Base-by-base conservation (phyloP, 2,888 invertebrate genomes). In the Patella pellucida region DNA sequence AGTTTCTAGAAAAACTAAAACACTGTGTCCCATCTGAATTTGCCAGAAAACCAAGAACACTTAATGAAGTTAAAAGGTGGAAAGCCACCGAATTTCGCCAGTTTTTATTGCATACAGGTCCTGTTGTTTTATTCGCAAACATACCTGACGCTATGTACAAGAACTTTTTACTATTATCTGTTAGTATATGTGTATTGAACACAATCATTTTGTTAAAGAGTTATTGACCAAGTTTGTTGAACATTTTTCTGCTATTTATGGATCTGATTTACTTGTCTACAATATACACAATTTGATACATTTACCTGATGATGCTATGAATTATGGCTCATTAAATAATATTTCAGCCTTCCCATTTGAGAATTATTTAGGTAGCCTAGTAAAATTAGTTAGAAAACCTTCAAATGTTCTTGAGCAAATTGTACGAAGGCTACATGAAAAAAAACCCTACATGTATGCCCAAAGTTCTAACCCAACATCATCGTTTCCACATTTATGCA, bases 71-170 rank as follows among this genome's bases (percentile, higher is more conserved):
- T 1, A 23, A 71, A 11, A 52, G 54, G 23, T 71, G 71, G 71
- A 71, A 71, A 52, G 71, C 71, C 19, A 52, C 71, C 4, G 71
- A 71, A 52, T 71, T 71, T n/a, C 71, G 71, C n/a, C n/a, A n/a
- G n/a, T n/a, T n/a, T n/a, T n/a, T n/a, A n/a, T n/a, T n/a, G n/a
- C n/a, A n/a, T n/a, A n/a, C n/a, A n/a, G n/a, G n/a, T n/a, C n/a
- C n/a, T n/a, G n/a, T n/a, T n/a, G n/a, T n/a, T n/a, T n/a, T n/a
- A n/a, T n/a, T n/a, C n/a, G n/a, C n/a, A n/a, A n/a, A n/a, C n/a
- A n/a, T n/a, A n/a, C n/a, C n/a, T n/a, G n/a, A n/a, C n/a, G n/a
- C n/a, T n/a, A n/a, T n/a, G n/a, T n/a, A n/a, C n/a, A n/a, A n/a
- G n/a, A n/a, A n/a, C n/a, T n/a, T n/a, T n/a, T n/a, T n/a, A n/a